phyloP scores from a whole-genome alignment of 2,113 vertebrate species.

The Turnix velox region DNA sequence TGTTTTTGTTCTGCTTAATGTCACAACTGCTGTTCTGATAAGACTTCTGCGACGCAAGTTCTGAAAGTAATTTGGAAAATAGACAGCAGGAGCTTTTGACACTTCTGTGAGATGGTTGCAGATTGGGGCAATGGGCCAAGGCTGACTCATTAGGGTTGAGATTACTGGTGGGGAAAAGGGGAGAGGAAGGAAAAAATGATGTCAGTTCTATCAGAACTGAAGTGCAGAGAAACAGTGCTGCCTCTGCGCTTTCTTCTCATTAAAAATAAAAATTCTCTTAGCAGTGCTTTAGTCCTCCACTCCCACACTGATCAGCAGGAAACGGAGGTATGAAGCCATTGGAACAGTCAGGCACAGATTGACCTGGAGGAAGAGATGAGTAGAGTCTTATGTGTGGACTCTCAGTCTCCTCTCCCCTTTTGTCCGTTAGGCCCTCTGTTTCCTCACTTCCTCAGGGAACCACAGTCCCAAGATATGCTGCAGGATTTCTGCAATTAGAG shows the following conservation, averaged over 20 bases:
- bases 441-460: not conserved
- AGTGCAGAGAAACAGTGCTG: not conserved
- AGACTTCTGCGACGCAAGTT: not conserved
- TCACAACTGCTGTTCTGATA: constrained; percentile 47
- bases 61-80: constrained; percentile 27
- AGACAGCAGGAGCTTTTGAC: constrained; percentile 27
- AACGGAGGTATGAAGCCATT: not conserved
- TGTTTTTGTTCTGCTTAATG: constrained; percentile 42
- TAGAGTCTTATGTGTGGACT: not conserved
- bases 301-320: not conserved
- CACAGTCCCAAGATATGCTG: not conserved
- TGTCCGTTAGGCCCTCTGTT: not conserved
- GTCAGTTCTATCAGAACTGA: not conserved
- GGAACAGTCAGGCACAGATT: not conserved
- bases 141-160: constrained; percentile 37
- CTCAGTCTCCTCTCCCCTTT: not conserved
- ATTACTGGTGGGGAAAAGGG: not conserved
- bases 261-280: not conserved
- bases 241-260: not conserved
- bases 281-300: not conserved
- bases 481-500: not conserved
- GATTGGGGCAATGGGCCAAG: not conserved
- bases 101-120: constrained; percentile 16
- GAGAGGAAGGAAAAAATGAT: constrained; percentile 34
- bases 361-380: not conserved